These are phyloP conservation scores for Magallana gigas DNA, from an alignment of 1,140 invertebrate genomes.

Conservation along the genomic window DNA sequence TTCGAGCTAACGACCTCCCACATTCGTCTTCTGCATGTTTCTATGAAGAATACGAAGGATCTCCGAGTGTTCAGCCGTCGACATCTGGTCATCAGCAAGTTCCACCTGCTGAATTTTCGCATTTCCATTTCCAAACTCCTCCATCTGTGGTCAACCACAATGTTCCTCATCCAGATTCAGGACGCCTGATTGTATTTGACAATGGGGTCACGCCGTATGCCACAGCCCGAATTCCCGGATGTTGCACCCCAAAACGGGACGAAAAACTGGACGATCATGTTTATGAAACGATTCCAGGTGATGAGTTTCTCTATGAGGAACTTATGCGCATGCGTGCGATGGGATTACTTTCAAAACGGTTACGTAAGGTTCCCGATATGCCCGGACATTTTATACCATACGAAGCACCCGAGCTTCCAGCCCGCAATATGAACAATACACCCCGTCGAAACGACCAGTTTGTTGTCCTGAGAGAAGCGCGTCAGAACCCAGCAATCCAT, in stretches of 20 bases:
- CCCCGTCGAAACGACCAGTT: conserved; percentile 35
- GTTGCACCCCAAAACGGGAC: conserved; percentile 53
- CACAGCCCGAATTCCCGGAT: conserved; percentile 50
- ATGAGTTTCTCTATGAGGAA: conserved; percentile 67
- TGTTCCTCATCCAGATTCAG: conserved; percentile 8
- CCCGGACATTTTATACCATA: conserved; percentile 62
- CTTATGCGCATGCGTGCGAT: conserved; percentile 59
- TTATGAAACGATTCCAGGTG: conserved; percentile 70
- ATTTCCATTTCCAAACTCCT: neutral
- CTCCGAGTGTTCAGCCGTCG: neutral
- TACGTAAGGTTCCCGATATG: conserved; percentile 57
- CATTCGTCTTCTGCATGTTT: neutral
- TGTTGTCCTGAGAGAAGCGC: neutral
- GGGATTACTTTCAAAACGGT: conserved; percentile 56
- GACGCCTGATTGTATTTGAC: neutral
- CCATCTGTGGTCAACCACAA: conserved; percentile 38
- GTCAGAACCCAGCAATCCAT: neutral
- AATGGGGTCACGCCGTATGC: conserved; percentile 54
- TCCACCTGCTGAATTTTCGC: conserved; percentile 27
- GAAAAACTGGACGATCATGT: conserved; percentile 63
- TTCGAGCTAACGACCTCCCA: conserved; percentile 27
- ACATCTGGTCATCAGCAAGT: conserved; percentile 6
- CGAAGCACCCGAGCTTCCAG: conserved; percentile 64
- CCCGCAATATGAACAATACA: conserved; percentile 52
- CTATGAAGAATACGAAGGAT: conserved; percentile 23